phyloP scores from a whole-genome alignment of 2,113 vertebrate genomes.

The Tauraco erythrolophus region DNA sequence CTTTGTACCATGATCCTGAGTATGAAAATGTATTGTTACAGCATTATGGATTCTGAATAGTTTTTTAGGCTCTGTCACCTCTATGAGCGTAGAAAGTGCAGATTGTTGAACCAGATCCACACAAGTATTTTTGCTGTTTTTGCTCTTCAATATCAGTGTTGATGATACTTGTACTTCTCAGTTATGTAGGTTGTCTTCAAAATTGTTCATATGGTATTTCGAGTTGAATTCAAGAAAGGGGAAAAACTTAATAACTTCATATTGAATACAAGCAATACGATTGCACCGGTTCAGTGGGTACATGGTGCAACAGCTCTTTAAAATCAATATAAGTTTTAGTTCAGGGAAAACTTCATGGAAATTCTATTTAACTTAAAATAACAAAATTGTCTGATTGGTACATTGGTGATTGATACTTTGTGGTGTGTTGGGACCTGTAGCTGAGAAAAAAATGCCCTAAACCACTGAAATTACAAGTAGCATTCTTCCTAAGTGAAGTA shows the following conservation, averaged over 20 bases:
- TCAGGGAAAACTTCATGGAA: neutral
- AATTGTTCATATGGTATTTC: neutral
- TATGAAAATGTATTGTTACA: neutral
- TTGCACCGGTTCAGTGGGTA: neutral
- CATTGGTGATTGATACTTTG: neutral
- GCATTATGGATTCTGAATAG: neutral
- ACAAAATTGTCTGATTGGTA: neutral
- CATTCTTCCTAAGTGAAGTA: neutral
- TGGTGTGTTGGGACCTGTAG: neutral
- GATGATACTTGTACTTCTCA: neutral
- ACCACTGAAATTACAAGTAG: neutral
- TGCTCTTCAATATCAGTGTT: rapidly evolving
- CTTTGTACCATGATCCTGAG: neutral
- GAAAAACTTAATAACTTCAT: neutral
- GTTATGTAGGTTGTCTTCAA: neutral
- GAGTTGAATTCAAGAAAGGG: neutral
- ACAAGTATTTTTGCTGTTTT: neutral
- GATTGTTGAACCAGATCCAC: neutral
- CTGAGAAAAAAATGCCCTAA: neutral
- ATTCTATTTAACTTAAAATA: neutral
- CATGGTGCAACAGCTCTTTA: neutral
- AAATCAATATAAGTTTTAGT: neutral
- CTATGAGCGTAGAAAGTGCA: neutral
- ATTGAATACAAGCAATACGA: neutral
- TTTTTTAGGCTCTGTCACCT: neutral